phyloP scores from a whole-genome alignment of 2,888 invertebrate genomes.

The Cacoxenus indagator region DNA sequence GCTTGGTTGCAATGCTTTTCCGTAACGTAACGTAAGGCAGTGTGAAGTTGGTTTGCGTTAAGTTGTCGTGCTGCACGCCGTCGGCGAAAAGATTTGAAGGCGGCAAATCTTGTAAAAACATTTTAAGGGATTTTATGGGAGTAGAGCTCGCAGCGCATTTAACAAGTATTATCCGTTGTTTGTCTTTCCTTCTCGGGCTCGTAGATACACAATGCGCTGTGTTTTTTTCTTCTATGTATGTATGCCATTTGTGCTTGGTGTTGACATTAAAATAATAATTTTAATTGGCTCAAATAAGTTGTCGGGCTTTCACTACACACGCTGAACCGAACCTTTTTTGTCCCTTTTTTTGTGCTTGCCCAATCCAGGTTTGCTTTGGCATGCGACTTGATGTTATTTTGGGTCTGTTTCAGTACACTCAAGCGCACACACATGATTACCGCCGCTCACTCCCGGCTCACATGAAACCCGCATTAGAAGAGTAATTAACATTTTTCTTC shows the following conservation, averaged over 20 bases:
- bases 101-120: constrained; percentile 53
- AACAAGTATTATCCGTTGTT: constrained; percentile 5
- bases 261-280: constrained; percentile 70
- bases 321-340: constrained; percentile 1
- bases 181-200: no score
- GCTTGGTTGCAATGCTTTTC: no score
- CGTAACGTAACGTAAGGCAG: constrained; percentile 23
- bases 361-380: constrained; percentile 19
- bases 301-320: background rate
- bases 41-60: constrained; percentile 30
- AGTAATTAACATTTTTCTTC: constrained; percentile 65
- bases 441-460: background rate
- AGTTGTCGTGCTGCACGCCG: constrained; percentile 43
- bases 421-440: background rate
- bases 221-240: constrained; percentile 28
- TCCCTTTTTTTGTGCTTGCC: background rate
- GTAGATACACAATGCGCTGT: constrained; percentile 21
- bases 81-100: constrained; percentile 45
- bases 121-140: constrained; percentile 61
- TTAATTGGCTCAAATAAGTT: constrained; percentile 66
- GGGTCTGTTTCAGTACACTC: constrained; percentile 56
- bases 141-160: background rate
- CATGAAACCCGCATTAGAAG: constrained; percentile 39
- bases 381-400: constrained; percentile 7
- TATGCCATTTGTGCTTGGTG: constrained; percentile 38